Percentiles rank a stretch among this genome's conserved stretches.
Conservation (phyloP, 2,797 vertebrate species). For the Sebastes trivittatus region DNA sequence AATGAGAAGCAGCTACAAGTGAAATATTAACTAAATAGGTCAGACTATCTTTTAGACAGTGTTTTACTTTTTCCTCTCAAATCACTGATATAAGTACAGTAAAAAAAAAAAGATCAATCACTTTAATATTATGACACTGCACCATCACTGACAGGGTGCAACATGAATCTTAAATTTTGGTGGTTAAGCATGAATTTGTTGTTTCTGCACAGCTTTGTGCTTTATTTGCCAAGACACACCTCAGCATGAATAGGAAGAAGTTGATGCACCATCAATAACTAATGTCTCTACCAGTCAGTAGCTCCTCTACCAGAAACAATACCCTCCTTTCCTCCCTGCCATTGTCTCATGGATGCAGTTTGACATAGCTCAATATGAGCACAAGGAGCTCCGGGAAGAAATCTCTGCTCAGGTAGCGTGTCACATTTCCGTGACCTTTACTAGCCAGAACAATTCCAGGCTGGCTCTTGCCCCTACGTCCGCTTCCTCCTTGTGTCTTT, state of each 20-base stretch:
- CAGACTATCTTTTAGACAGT: not conserved
- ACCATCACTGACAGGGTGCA: not conserved
- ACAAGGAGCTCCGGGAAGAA: slow-evolving; percentile 72
- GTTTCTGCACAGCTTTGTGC: not conserved
- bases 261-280: slow-evolving; percentile 29
- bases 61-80: not conserved
- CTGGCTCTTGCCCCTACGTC: slow-evolving; percentile 80
- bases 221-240: not conserved
- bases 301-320: slow-evolving; percentile 58
- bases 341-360: slow-evolving; percentile 67
- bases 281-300: slow-evolving; percentile 67
- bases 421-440: slow-evolving; percentile 84
- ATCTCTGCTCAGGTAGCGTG: slow-evolving; percentile 84
- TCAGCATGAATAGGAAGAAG: not conserved
- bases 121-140: not conserved
- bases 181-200: not conserved
- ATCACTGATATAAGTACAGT: not conserved
- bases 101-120: not conserved
- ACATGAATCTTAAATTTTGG: not conserved
- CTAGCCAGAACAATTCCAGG: slow-evolving; percentile 86
- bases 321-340: slow-evolving; percentile 53
- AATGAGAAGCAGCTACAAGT: slow-evolving; percentile 25
- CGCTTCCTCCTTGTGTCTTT: slow-evolving; percentile 87
- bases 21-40: slow-evolving; percentile 9
- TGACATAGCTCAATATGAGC: slow-evolving; percentile 56